Base-by-base conservation (phyloP, 2,888 invertebrate species). In the Tuberolachnus salignus region DNA sequence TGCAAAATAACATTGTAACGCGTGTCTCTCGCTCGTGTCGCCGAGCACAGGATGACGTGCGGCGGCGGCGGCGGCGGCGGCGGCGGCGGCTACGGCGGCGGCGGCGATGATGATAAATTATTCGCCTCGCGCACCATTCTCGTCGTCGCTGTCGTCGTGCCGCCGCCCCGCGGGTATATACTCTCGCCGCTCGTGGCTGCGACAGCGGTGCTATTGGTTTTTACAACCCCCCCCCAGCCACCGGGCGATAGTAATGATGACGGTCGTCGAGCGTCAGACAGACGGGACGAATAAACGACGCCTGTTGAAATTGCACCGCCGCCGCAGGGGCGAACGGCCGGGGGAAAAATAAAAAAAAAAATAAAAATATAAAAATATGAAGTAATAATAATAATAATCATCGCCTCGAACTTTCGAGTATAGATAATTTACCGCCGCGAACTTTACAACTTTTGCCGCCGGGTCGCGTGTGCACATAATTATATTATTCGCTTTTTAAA, bases 1-100 rank as follows among this genome's bases (percentile, higher is more conserved):
- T 72, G 71, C 71, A 71, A 59, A 71, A 71, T 59, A 71, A 71
- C 59, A 44, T 71, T 53, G 46, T 57, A 57, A 71, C 53, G 57
- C 57, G 13, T 42, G 53, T 69, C 69, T 69, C 53, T 21, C n/a
- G 16, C 6, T 44, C 64, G 53, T n/a, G n/a, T 34, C 34, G 49
- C 13, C 21, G 57, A 19, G 6, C 34, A 34, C 34, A 6, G 6
- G 34, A 34, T 4, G 34, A 3, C 34, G 16, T n/a, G 21, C 6
- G n/a, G 23, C n/a, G 34, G 14, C 14, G 16, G 51, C 6, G 53
- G n/a, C n/a, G 16, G 21, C 6, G n/a, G 23, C n/a, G 34, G 14
- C 14, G 16, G 51, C 6, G 53, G n/a, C n/a, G n/a, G n/a, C n/a
- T n/a, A n/a, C n/a, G 16, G 21, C 6, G n/a, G 23, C n/a, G 34